Base-by-base conservation (phyloP, 37 sponge, comb jelly and placozoan genomes). In the Halichondria panicea region DNA sequence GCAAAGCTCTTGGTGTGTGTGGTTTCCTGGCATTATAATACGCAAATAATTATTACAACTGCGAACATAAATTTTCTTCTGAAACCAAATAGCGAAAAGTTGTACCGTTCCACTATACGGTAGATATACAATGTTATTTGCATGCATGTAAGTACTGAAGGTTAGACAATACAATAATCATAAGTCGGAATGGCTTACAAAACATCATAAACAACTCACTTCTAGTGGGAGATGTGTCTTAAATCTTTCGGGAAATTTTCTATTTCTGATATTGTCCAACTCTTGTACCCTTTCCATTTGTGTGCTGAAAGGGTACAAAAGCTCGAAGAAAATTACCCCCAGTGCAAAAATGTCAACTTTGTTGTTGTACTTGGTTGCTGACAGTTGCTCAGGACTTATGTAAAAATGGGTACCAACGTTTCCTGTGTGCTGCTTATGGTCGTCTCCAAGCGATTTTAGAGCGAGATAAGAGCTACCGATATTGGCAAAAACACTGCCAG, bases 321-420 rank as follows among this genome's bases (percentile, higher is more conserved):
- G 93, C 70, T 94, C 95, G 67, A 94, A 94, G 65, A 83, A 81
- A 39, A 94, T 94, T 43, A 94, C 43, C 0, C 95, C 95, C 44
- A 94, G 66, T 41, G 92, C 66, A 58, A 93, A 94, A 31, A 94
- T 91, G 65, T 94, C 95, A 4, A 87, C 88, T 63, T 85, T 86
- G 54, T 90, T 61, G 43, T 84, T 63, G 50, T 83, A 90, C 40
- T 65, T 70, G 40, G 48, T 43, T 32, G 70, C 70, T 33, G 63
- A 40, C 44, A 85, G 65, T 60, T 77, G 93, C 60, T 93, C 93
- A 33, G 93, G 93, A 43, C 93, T 89, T 83, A 93, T 89, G 87
- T 93, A 93, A 25, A 93, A 67, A 32, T 81, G 81, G 1, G 93
- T 79, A 3, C 93, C 93, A 35, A 85, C 53, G 56, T 85, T 80